Evolutionary conservation across 2,888 invertebrate species (phyloP).

Genomic region (Doris montereyensis): DNA sequence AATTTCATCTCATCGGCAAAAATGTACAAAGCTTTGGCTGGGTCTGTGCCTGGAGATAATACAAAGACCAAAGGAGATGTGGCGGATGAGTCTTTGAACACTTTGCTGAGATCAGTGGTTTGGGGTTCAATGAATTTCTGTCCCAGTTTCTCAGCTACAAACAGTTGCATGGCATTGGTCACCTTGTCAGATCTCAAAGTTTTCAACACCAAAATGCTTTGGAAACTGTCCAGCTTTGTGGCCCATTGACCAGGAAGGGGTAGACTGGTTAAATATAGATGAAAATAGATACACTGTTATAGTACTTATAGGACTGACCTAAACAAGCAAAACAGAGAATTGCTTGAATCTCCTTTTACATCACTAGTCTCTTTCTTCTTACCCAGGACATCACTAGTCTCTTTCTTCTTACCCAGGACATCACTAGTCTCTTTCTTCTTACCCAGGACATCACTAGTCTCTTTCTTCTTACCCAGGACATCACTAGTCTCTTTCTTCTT

Average conservation of each 20-base stretch:
- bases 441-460: too few relatives aligned
- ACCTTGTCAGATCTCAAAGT: slow-evolving; percentile 73
- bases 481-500: too few relatives aligned
- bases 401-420: too few relatives aligned
- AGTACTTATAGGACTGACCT: too few relatives aligned
- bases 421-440: too few relatives aligned
- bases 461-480: too few relatives aligned
- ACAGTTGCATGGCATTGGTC: slow-evolving; percentile 75
- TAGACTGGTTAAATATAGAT: too few relatives aligned
- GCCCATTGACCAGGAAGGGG: slow-evolving; percentile 72
- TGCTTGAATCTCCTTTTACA: too few relatives aligned
- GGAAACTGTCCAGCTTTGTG: slow-evolving; percentile 68
- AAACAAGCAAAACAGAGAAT: too few relatives aligned
- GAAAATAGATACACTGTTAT: too few relatives aligned
- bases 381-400: too few relatives aligned
- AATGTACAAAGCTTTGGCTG: slow-evolving; percentile 74
- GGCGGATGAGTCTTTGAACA: slow-evolving; percentile 74
- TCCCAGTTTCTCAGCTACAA: slow-evolving; percentile 71
- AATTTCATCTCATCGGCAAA: slow-evolving; percentile 76
- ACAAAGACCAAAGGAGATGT: slow-evolving; percentile 74
- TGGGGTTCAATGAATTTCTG: slow-evolving; percentile 74
- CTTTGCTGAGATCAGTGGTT: slow-evolving; percentile 71
- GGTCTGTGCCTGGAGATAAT: slow-evolving; percentile 74
- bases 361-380: too few relatives aligned
- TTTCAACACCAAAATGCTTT: slow-evolving; percentile 71